Evolutionary conservation across 1,140 invertebrate genomes (phyloP).

Genomic region (Colletes latitarsis): DNA sequence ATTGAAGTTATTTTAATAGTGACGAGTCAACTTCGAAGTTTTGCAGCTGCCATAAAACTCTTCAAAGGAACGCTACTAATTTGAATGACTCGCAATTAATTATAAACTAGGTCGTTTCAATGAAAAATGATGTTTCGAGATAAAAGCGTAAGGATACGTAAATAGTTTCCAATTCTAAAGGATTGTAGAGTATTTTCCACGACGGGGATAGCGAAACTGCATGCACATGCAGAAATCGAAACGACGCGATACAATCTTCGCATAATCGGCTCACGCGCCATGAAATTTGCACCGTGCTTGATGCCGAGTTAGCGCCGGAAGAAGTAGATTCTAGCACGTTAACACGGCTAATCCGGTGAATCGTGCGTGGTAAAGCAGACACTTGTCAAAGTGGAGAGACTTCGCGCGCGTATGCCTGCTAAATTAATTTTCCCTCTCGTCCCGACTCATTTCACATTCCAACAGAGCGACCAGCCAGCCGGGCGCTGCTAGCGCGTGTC

Average conservation of each 20-base stretch:
- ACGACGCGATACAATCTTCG: conserved; percentile 6
- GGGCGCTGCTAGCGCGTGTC: conserved; percentile 33
- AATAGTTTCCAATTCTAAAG: background rate
- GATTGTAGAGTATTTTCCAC: background rate
- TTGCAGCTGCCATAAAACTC: too few species aligned
- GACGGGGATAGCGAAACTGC: too few species aligned
- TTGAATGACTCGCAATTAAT: too few species aligned
- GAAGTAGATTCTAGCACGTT: conserved; percentile 43
- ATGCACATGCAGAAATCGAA: background rate
- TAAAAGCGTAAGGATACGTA: too few species aligned
- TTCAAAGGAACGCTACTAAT: too few species aligned
- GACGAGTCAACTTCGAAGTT: too few species aligned
- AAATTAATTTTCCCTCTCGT: conserved; percentile 72
- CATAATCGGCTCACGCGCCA: conserved; percentile 34
- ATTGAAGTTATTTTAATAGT: too few species aligned
- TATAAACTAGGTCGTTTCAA: too few species aligned
- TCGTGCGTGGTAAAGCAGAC: conserved; percentile 51
- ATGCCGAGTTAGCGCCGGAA: conserved; percentile 29
- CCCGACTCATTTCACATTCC: conserved; percentile 71
- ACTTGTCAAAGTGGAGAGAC: conserved; percentile 52
- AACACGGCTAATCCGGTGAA: conserved; percentile 44
- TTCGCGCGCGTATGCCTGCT: conserved; percentile 50
- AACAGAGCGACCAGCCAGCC: conserved; percentile 31
- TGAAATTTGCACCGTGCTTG: conserved; percentile 35
- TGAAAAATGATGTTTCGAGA: too few species aligned